Base-by-base conservation (phyloP, 2,888 invertebrate genomes). In the Synanthedon andrenaeformis region DNA sequence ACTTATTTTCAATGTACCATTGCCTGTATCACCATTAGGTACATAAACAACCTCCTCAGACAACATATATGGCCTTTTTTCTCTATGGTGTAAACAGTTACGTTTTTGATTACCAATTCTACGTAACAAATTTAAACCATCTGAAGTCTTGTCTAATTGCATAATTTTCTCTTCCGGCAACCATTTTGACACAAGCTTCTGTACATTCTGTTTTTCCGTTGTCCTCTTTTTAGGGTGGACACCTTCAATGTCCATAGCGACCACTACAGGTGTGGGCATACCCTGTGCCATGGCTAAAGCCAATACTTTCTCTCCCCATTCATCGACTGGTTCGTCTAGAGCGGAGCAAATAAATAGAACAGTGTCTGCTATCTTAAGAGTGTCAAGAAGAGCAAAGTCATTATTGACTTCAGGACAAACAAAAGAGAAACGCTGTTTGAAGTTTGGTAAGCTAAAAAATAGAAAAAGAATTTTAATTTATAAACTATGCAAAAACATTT, bases 401-500 rank as follows among this genome's bases (percentile, higher is more conserved):
- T 95, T 92, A 14, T 92, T 92, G 14, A 90, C 76, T 57, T 92
- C 90, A 12, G 96, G 95, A 8, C 91, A 85, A 42, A 96, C 81
- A 65, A 98, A 92, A 0, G 95, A 91, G 73, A 94, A 95, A n/a
- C 95, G 89, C 73, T 97, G 95, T 72, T 97, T 96, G 72, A 97
- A 95, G 59, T 95, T 90, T 11, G 95, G 93, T 59, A 95, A 72
- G 63, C 95, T 95, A 76, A 66, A 89, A 88, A 55, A 61, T 49
- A 2, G 35, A 35, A 55, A 63, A 58, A 57, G 45, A 50, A 54
- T 41, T 41, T 53, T 49, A 53, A 8, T 2, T 45, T 45, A 13
- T n/a, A 14, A 13, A 45, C 11, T n/a, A 45, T 1, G 3, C n/a
- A 45, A 10, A 35, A 35, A 35, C 3, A 35, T 35, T 35, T 35